Evolutionary conservation across 1,140 invertebrate genomes (phyloP), one percentile per base, ranked within the genome.

Genomic region (Pogonomyrmex californicus): DNA sequence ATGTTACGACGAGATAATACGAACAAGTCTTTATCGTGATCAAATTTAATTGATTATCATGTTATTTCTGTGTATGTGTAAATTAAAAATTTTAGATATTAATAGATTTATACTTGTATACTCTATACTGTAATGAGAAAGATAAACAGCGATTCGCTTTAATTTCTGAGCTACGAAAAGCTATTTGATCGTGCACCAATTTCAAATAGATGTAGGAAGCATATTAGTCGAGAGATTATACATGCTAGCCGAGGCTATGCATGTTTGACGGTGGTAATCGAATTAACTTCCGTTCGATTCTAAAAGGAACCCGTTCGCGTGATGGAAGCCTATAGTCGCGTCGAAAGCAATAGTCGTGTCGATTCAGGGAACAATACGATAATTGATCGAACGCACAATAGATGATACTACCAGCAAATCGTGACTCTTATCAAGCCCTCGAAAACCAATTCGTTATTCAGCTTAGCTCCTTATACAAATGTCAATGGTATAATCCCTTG

Each of bases 361-460:
- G 54, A 83, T 83, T 63, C 68, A 33, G 41, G 44, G 12, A 83
- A 83, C 79, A 75, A 83, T 83, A 75, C 54, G 68, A 38, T 83
- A 83, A 83, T 83, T 83, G 79, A 83, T 75, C 68, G 51, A 47
- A 83, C 54, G 68, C n/a, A 83, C 68, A 75, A 83, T 75, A 60
- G 41, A 60, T 23, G 66, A 60, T 60, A 83, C 49, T 60, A 41
- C 79, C 51, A 73, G 66, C 68, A 60, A 36, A 30, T 41, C 54
- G 30, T 54, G 12, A 38, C 54, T 70, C 54, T 83, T 60, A 83
- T 83, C 79, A 38, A 63, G 7, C 54, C 30, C 66, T 73, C 54
- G 68, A 73, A 83, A 60, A 83, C 30, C 68, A 70, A 83, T 75
- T 83, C 41, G 79, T 83, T 83, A 83, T 83, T 83, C 79, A 83